Percentiles rank a stretch among this genome's conserved stretches.
Evolutionary conservation across 2,888 invertebrate genomes (phyloP).

Genomic region (Ditula angustiorana): DNA sequence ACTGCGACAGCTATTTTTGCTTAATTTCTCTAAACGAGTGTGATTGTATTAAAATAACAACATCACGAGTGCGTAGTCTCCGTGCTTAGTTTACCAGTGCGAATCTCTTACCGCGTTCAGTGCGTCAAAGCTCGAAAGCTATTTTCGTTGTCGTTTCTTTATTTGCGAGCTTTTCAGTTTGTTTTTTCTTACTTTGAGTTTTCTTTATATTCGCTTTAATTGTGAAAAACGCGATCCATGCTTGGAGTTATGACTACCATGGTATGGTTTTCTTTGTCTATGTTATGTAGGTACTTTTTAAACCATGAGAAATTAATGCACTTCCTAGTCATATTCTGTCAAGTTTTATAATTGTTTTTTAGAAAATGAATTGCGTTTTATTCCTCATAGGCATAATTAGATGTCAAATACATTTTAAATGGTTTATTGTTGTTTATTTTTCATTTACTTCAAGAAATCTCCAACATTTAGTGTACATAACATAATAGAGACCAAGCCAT

Average conservation of each 20-base stretch:
- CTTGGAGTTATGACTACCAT: conserved; percentile 86
- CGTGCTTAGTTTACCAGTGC: conserved; percentile 81
- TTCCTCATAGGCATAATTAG: conserved; percentile 5
- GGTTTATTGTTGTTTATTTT: conserved; percentile 21
- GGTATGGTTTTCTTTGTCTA: conserved; percentile 86
- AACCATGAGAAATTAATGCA: conserved; percentile 31
- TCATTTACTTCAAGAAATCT: not conserved
- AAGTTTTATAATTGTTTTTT: conserved; percentile 4
- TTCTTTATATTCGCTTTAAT: conserved; percentile 70
- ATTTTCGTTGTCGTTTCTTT: conserved; percentile 73
- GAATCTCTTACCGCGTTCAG: conserved; percentile 49
- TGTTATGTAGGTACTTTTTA: conserved; percentile 64
- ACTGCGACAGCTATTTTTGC: conserved; percentile 61
- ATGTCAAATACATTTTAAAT: conserved; percentile 18
- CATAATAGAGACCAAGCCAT: conserved; percentile 6
- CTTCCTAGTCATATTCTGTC: conserved; percentile 21
- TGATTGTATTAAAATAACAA: conserved; percentile 38
- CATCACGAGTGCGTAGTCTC: conserved; percentile 72
- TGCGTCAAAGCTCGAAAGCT: conserved; percentile 71
- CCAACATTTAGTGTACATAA: conserved; percentile 23
- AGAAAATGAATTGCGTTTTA: conserved; percentile 17
- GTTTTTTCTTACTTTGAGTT: too few relatives aligned
- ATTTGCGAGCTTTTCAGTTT: conserved; percentile 73
- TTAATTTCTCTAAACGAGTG: conserved; percentile 50
- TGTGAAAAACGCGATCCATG: conserved; percentile 83